Conservation (phyloP, 2,797 vertebrate genomes). For the Alouatta caraya region DNA sequence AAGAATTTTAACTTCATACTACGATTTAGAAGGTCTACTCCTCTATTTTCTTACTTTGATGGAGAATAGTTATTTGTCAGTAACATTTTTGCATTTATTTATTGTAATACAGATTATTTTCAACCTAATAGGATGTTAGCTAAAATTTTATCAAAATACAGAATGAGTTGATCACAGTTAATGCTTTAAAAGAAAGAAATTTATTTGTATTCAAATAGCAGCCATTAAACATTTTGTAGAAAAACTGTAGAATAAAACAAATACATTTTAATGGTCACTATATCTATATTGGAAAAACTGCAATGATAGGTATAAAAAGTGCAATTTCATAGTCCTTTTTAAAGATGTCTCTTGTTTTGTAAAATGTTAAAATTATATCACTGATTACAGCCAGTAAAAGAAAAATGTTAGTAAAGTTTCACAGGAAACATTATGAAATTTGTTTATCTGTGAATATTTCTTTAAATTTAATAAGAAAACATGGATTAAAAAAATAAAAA, state of each 20-base stretch:
- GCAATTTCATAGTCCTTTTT: background rate
- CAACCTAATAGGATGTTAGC: background rate
- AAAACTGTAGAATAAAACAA: background rate
- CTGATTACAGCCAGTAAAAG: background rate
- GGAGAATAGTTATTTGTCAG: background rate
- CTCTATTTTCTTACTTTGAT: background rate
- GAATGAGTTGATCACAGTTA: background rate
- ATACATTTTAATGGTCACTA: background rate
- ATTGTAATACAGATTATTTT: background rate
- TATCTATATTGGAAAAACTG: background rate
- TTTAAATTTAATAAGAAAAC: background rate
- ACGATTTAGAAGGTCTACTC: background rate
- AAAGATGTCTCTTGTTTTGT: background rate
- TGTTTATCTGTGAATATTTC: background rate
- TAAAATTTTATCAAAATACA: constrained; percentile 10
- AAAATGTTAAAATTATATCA: background rate
- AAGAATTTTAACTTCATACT: background rate
- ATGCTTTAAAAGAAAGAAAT: background rate
- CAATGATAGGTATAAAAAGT: background rate
- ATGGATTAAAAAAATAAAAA: background rate
- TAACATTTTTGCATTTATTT: background rate
- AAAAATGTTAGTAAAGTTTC: background rate
- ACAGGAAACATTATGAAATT: background rate
- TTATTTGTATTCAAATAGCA: background rate
- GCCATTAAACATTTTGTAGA: background rate